A percentile compares a stretch with the other conserved stretches of the same genome.
phyloP scores from a whole-genome alignment of 1,140 invertebrate species.

The Plectrocnemia conspersa region DNA sequence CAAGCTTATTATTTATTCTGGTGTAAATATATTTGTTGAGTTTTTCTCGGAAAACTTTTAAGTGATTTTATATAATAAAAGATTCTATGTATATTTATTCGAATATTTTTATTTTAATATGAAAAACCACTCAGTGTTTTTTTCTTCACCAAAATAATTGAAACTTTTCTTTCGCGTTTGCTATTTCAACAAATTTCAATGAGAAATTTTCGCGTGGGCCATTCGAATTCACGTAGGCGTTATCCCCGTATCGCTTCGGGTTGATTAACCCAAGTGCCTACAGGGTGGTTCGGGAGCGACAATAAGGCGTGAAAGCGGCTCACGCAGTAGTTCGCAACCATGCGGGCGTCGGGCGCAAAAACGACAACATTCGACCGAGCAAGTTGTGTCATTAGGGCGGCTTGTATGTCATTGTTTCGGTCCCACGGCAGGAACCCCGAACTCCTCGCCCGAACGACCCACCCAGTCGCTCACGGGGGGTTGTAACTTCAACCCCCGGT shows the following conservation, averaged over 20 bases:
- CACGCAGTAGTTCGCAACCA: neutral
- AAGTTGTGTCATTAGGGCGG: conserved; percentile 33
- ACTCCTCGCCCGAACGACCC: neutral
- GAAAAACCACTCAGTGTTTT: too few species aligned
- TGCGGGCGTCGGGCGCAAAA: conserved; percentile 9
- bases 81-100: too few species aligned
- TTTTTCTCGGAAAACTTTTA: too few species aligned
- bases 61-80: too few species aligned
- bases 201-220: too few species aligned
- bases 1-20: too few species aligned
- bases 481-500: neutral
- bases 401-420: conserved; percentile 33
- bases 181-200: too few species aligned
- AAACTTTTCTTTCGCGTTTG: too few species aligned
- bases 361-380: conserved; percentile 11
- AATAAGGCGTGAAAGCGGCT: neutral
- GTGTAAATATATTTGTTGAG: too few species aligned
- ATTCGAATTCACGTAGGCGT: too few species aligned
- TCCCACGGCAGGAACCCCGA: conserved; percentile 5
- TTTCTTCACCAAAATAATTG: too few species aligned
- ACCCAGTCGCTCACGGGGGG: neutral
- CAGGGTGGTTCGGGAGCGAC: neutral
- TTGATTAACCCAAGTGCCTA: neutral
- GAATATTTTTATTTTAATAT: too few species aligned
- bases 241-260: neutral